phyloP scores from a whole-genome alignment of 2,797 vertebrate species.

The Aphelocoma californica region DNA sequence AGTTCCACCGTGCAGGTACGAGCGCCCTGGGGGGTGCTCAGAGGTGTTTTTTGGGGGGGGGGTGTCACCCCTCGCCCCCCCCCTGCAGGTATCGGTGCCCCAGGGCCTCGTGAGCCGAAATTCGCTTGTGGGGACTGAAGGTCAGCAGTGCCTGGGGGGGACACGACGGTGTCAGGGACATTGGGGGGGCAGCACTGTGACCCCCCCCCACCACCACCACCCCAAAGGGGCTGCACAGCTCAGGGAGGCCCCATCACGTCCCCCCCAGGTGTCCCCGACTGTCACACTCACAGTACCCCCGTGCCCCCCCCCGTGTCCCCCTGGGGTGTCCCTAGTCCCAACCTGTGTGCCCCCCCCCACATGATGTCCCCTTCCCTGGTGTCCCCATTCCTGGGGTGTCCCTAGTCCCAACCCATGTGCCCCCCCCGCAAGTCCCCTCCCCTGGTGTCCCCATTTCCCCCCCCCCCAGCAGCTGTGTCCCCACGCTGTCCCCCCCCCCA shows the following conservation, averaged over 20 bases:
- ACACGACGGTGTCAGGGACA: neutral
- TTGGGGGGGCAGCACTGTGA: neutral
- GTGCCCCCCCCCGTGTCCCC: no score
- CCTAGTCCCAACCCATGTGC: no score
- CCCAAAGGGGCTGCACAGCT: neutral
- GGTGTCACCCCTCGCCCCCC: neutral
- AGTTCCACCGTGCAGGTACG: neutral
- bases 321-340: neutral
- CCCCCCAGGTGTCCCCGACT: neutral
- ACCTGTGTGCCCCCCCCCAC: no score
- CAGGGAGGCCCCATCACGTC: neutral
- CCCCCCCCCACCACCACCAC: neutral
- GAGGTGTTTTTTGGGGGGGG: neutral
- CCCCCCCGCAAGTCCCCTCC: neutral
- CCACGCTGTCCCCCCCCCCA: neutral
- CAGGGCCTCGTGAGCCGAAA: neutral
- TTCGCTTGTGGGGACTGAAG: neutral
- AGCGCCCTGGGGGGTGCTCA: neutral
- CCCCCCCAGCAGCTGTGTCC: neutral
- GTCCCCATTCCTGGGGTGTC: neutral
- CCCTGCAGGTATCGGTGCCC: neutral
- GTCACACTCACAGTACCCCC: neutral
- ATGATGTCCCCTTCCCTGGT: neutral
- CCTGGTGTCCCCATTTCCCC: neutral
- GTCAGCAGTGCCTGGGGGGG: neutral